These are phyloP conservation scores for Oceanodroma tethys DNA, from an alignment of 2,113 vertebrate species.

Conservation along the genomic window DNA sequence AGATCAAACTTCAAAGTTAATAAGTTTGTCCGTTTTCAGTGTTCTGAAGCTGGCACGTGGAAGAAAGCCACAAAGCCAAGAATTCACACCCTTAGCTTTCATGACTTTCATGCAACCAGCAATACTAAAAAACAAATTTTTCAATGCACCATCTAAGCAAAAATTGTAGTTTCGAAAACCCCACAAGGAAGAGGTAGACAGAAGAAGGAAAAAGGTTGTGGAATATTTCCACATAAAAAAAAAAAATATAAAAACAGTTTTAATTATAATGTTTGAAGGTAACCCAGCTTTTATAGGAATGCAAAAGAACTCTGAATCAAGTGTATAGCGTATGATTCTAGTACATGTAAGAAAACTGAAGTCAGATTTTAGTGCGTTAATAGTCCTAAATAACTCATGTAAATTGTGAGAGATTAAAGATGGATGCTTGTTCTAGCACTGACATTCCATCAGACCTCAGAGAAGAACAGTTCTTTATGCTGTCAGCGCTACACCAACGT, in stretches of 20 bases:
- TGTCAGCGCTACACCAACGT: neutral
- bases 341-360: neutral
- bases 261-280: neutral
- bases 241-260: neutral
- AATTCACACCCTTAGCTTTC: neutral
- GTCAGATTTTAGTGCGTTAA: neutral
- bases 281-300: neutral
- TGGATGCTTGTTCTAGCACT: neutral
- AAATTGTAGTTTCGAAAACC: neutral
- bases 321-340: neutral
- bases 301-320: neutral
- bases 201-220: neutral
- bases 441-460: neutral
- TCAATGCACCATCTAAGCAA: neutral
- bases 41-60: neutral
- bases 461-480: neutral
- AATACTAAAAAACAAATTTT: neutral
- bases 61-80: neutral
- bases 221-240: neutral
- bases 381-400: neutral
- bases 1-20: slow-evolving; percentile 47
- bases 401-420: neutral
- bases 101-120: neutral
- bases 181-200: neutral
- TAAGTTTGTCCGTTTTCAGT: neutral